Evolutionary conservation across 2,888 invertebrate species (phyloP).

Genomic region (Campopleginae sp.): DNA sequence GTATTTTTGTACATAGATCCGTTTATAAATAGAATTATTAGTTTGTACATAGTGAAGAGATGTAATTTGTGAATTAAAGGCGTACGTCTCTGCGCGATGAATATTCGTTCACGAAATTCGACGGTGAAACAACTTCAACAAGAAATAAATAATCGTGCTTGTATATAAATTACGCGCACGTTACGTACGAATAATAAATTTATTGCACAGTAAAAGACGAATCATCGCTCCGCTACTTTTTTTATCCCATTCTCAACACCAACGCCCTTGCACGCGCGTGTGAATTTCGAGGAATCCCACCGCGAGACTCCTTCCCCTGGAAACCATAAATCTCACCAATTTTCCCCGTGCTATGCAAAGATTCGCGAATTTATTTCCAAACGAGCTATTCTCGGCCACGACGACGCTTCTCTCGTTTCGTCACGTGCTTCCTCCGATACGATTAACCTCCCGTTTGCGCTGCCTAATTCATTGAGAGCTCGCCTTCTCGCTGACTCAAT

Average conservation of each 20-base stretch:
- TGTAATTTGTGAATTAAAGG: conserved; percentile 56
- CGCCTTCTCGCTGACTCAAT: conserved; percentile 73
- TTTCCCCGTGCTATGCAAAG: conserved; percentile 41
- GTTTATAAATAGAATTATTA: conserved; percentile 63
- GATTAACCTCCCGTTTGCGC: conserved; percentile 10
- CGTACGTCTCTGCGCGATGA: conserved; percentile 34
- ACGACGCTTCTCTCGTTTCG: conserved; percentile 3
- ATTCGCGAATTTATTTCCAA: conserved; percentile 18
- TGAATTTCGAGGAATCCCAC: conserved; percentile 50
- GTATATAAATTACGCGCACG: conserved; percentile 61
- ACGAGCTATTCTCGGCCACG: conserved; percentile 67
- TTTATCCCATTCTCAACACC: conserved; percentile 16
- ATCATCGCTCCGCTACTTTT: conserved; percentile 9
- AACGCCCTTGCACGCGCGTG: conserved; percentile 41
- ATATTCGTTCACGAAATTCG: not conserved
- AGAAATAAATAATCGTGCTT: conserved; percentile 45
- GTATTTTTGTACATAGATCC: conserved; percentile 81
- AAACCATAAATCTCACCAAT: conserved; percentile 68
- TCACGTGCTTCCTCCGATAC: conserved; percentile 1
- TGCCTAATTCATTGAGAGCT: conserved; percentile 6
- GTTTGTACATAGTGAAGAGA: conserved; percentile 71
- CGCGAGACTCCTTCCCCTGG: conserved; percentile 15
- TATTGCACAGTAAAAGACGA: conserved; percentile 64
- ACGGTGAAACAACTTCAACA: conserved; percentile 23
- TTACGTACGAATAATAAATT: conserved; percentile 66